These are phyloP conservation scores for Leptopilina boulardi DNA, from an alignment of 1,140 invertebrate species.

Conservation along the genomic window DNA sequence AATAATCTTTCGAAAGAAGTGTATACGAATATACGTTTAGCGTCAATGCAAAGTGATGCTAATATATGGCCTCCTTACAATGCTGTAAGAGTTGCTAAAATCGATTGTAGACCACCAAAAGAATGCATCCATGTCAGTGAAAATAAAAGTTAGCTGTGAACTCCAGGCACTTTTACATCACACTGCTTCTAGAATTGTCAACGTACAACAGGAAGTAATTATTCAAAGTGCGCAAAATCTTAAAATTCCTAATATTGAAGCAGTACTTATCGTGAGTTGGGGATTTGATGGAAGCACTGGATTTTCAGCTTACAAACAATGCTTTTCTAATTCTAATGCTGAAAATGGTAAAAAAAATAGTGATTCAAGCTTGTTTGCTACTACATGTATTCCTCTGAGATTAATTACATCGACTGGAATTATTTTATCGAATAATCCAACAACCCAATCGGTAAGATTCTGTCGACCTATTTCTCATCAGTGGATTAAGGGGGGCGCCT, in stretches of 20 bases:
- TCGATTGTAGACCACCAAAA: not conserved
- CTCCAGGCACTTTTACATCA: no score
- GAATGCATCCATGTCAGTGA: not conserved
- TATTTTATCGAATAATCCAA: not conserved
- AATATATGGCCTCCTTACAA: not conserved
- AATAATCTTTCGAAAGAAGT: constrained; percentile 1
- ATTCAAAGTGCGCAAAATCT: no score
- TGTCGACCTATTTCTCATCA: not conserved
- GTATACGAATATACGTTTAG: not conserved
- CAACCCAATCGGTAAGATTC: not conserved
- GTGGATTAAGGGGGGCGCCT: no score
- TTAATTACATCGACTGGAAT: not conserved
- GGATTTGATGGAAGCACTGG: not conserved
- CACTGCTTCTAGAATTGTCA: no score
- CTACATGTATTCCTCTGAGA: not conserved
- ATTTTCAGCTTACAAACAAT: not conserved
- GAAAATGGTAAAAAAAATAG: not conserved
- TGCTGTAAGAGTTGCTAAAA: not conserved
- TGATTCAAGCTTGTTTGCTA: not conserved
- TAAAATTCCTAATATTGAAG: not conserved
- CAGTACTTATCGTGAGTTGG: not conserved
- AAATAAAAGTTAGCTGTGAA: no score
- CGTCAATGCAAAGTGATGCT: not conserved
- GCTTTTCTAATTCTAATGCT: not conserved
- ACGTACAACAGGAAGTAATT: no score